Base-by-base conservation (phyloP, 1,140 invertebrate species). In the Drosophila rufa region DNA sequence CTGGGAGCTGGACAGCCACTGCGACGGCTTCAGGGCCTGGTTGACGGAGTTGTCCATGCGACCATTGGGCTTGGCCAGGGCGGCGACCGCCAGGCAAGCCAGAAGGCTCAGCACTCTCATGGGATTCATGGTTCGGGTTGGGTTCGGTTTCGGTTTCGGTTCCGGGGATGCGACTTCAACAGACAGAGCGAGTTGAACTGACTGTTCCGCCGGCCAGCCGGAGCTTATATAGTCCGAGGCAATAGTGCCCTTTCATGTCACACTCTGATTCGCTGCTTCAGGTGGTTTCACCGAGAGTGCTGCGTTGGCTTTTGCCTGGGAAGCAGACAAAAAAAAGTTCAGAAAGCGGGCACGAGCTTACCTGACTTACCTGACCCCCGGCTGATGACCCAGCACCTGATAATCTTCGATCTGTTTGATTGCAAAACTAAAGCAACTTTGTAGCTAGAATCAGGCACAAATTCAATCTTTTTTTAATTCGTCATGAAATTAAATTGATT, bases 21-120 rank as follows among this genome's bases (percentile, higher is more conserved):
- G 68, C 1, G 81, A 74, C 9, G 89, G 89, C 68, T 91, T 91
- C 67, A 91, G 47, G 36, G 79, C 46, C 65, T 87, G 76, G 80
- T 43, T 75, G 50, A 80, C 82, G 22, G 48, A 45, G 51, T 70
- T 82, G 79, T 71, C 86, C 76, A 40, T 55, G 17, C 71, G 56
- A 42, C 47, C 68, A 55, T 74, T 56, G 45, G 87, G 65, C 58
- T 69, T 66, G 69, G 40, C 67, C 75, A 87, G 25, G 40, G 57
- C 84, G 50, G 84, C 69, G 8, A 77, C 60, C 12, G 84, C 82
- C 74, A 92, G 33, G 36, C 70, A 48, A 33, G 81, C 89, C 75
- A 91, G 15, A 17, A 91, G 57, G 79, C 89, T 91, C 19, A 91
- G 45, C 42, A 78, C 80, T 78, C 70, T 75, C 60, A 91, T 65